Evolutionary conservation across 2,888 invertebrate species (phyloP).

Genomic region (Tenthredo livida): DNA sequence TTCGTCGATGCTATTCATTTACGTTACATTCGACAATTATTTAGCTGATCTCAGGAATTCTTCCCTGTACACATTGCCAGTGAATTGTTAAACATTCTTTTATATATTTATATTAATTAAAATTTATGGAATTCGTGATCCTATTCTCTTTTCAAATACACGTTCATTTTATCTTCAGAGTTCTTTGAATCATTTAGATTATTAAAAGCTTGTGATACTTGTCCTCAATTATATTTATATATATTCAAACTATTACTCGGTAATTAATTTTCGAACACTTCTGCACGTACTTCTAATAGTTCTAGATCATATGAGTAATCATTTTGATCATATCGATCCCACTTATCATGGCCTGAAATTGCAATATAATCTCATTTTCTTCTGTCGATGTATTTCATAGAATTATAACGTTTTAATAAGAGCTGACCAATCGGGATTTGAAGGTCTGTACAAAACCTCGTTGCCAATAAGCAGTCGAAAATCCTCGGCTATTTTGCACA

Average conservation of each 20-base stretch:
- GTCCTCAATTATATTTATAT: constrained; percentile 8
- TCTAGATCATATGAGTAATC: background rate
- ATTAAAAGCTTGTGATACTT: background rate
- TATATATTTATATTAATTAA: background rate
- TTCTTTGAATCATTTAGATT: background rate
- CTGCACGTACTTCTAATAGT: background rate
- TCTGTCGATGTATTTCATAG: background rate
- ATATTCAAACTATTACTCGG: background rate
- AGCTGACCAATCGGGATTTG: background rate
- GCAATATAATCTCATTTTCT: background rate
- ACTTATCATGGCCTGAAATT: background rate
- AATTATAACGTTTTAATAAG: background rate
- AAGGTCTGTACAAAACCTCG: background rate
- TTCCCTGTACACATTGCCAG: background rate
- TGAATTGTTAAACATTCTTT: background rate
- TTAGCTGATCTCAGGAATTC: background rate
- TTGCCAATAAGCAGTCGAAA: background rate
- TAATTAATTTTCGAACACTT: constrained; percentile 20
- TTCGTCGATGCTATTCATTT: background rate
- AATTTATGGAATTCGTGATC: background rate
- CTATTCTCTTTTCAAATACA: background rate
- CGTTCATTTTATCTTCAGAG: background rate
- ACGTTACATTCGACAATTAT: background rate
- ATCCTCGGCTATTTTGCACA: constrained; percentile 8
- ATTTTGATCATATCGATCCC: background rate